Conservation (phyloP, 2,888 invertebrate genomes). For the Torymus tubicola region DNA sequence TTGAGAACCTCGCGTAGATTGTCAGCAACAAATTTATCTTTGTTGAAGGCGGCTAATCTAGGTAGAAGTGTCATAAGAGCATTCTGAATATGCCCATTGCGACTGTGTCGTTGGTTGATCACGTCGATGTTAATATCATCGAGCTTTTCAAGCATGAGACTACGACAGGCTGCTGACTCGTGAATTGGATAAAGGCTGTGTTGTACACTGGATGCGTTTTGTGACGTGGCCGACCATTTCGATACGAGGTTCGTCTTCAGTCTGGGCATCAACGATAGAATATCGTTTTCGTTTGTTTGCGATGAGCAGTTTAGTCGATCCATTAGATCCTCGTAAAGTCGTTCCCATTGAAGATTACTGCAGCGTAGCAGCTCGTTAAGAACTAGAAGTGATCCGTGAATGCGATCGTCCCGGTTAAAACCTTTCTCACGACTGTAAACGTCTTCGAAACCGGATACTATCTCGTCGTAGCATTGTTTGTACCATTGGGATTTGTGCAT, state of each 20-base stretch:
- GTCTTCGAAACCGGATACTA: slow-evolving; percentile 88
- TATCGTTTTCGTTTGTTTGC: slow-evolving; percentile 77
- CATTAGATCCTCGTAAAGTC: slow-evolving; percentile 86
- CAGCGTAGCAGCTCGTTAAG: slow-evolving; percentile 95
- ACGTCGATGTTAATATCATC: slow-evolving; percentile 88
- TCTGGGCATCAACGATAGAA: slow-evolving; percentile 80
- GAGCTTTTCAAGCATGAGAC: slow-evolving; percentile 89
- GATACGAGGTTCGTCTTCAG: slow-evolving; percentile 80
- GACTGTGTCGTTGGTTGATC: slow-evolving; percentile 86
- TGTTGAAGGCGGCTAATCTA: slow-evolving; percentile 94
- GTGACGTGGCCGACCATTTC: slow-evolving; percentile 71
- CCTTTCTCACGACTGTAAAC: slow-evolving; percentile 83
- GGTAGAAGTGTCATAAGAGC: slow-evolving; percentile 92
- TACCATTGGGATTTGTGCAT: slow-evolving; percentile 93
- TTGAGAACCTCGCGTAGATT: slow-evolving; percentile 86
- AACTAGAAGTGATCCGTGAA: slow-evolving; percentile 94
- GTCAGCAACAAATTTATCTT: slow-evolving; percentile 85
- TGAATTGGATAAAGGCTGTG: slow-evolving; percentile 78
- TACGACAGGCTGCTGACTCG: slow-evolving; percentile 92
- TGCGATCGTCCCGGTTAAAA: slow-evolving; percentile 90
- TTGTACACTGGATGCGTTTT: slow-evolving; percentile 65
- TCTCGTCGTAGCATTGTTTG: slow-evolving; percentile 94
- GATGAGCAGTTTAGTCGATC: slow-evolving; percentile 77
- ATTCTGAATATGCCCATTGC: slow-evolving; percentile 90
- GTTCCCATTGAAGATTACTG: slow-evolving; percentile 92